Percentiles rank a stretch among this genome's conserved stretches.
Conservation (phyloP, 2,113 vertebrate genomes). For the Myotis davidii region DNA sequence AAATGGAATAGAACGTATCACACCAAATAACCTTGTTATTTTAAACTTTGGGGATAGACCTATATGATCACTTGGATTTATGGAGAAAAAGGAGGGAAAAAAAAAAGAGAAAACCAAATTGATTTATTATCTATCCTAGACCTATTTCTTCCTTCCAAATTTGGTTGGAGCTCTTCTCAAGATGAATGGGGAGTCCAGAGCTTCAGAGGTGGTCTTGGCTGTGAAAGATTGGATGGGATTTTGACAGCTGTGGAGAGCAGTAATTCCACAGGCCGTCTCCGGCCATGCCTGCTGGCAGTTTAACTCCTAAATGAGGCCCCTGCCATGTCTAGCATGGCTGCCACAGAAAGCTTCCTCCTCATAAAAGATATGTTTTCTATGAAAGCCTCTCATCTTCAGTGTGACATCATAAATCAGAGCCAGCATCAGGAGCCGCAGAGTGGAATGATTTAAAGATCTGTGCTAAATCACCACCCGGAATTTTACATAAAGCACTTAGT, state of each 20-base stretch:
- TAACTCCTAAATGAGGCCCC: slow-evolving; percentile 34
- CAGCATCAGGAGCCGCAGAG: slow-evolving; percentile 50
- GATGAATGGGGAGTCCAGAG: background rate
- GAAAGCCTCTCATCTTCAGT: slow-evolving; percentile 59
- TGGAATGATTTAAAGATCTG: slow-evolving; percentile 70
- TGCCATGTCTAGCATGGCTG: background rate
- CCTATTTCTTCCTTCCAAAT: background rate
- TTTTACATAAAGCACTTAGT: slow-evolving; percentile 80
- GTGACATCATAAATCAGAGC: slow-evolving; percentile 78
- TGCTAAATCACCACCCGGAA: slow-evolving; percentile 75
- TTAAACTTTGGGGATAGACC: background rate
- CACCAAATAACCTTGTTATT: background rate
- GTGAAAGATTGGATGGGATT: background rate
- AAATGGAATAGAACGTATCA: background rate
- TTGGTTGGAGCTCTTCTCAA: background rate
- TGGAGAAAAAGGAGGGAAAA: background rate
- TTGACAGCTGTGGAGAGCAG: background rate
- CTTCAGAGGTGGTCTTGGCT: background rate
- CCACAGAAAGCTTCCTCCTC: background rate
- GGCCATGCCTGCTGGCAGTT: background rate
- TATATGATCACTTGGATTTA: background rate
- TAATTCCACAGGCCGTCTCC: background rate
- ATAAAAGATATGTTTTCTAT: slow-evolving; percentile 44
- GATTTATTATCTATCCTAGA: background rate
- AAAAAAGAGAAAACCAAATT: background rate